Conservation (phyloP, 35 echinoderm and acorn worm genomes). For the Ophioderma brevispina region DNA sequence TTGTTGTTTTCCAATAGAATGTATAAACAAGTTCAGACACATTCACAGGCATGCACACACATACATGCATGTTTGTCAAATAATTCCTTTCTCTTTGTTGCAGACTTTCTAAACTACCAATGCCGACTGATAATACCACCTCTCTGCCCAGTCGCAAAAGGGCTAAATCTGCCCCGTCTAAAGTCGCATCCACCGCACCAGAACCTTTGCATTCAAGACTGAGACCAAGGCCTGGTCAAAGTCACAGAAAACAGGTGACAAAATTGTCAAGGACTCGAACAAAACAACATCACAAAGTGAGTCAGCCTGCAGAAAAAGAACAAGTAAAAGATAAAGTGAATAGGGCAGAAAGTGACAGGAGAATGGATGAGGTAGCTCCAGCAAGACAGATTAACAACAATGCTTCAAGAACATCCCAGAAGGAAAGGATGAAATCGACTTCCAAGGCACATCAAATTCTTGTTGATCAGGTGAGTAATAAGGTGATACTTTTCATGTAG, state of each 20-base stretch:
- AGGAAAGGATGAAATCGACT: background rate
- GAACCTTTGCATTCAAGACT: background rate
- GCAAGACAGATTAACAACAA: background rate
- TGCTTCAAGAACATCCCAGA: background rate
- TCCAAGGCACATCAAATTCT: slow-evolving; percentile 68
- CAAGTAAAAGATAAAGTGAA: background rate
- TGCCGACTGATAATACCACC: slow-evolving; percentile 17
- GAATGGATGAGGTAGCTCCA: background rate
- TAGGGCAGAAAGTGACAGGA: background rate
- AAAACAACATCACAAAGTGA: background rate
- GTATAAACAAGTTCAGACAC: too few species aligned
- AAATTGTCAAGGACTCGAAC: background rate
- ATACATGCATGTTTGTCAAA: too few species aligned
- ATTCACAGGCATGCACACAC: too few species aligned
- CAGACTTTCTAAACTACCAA: slow-evolving; percentile 65
- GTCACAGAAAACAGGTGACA: background rate
- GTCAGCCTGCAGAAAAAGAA: background rate
- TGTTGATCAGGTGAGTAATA: slow-evolving; percentile 61
- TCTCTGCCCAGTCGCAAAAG: slow-evolving; percentile 16
- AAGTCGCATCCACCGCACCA: background rate
- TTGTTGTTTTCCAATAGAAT: too few species aligned
- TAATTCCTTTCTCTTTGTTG: background rate
- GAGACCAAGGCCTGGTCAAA: background rate
- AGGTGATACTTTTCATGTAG: too few species aligned
- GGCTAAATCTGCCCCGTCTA: slow-evolving; percentile 55